Conservation (phyloP, 2,797 vertebrate genomes). For the Cirrhinus molitorella region DNA sequence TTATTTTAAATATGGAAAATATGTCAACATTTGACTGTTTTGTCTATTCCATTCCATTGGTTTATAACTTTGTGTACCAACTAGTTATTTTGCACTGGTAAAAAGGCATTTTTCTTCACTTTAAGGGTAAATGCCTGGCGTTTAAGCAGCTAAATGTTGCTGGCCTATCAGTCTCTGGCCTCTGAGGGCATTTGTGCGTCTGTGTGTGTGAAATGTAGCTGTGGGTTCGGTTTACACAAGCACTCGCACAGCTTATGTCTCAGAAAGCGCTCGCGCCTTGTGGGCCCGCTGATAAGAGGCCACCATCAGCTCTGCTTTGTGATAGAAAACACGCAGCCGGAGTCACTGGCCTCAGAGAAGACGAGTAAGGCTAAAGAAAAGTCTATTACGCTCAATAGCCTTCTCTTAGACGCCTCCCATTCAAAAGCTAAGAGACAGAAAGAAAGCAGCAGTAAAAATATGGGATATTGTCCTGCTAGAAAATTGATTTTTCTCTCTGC, state of each 20-base stretch:
- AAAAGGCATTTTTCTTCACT: neutral
- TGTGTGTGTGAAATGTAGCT: slow-evolving; percentile 35
- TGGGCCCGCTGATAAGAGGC: slow-evolving; percentile 53
- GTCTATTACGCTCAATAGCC: slow-evolving; percentile 40
- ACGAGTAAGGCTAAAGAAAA: slow-evolving; percentile 9
- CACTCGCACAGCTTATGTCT: slow-evolving; percentile 42
- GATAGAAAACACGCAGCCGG: slow-evolving; percentile 36
- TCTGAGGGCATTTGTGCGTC: slow-evolving; percentile 25
- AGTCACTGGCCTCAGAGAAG: slow-evolving; percentile 21
- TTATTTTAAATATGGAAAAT: no score
- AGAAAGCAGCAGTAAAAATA: slow-evolving; percentile 25
- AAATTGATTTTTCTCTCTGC: slow-evolving; percentile 39
- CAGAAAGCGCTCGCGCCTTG: slow-evolving; percentile 42
- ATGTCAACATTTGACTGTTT: no score
- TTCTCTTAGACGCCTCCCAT: slow-evolving; percentile 23
- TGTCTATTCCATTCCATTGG: neutral
- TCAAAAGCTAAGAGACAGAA: slow-evolving; percentile 38
- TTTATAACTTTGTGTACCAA: neutral
- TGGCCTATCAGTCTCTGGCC: neutral
- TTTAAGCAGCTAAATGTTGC: slow-evolving; percentile 11
- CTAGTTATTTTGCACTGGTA: neutral
- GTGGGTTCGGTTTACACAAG: slow-evolving; percentile 39
- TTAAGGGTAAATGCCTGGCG: neutral
- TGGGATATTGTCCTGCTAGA: slow-evolving; percentile 34
- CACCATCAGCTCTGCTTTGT: slow-evolving; percentile 46